Evolutionary conservation across 2,113 vertebrate genomes (phyloP).

Genomic region (Cheirogaleus medius): DNA sequence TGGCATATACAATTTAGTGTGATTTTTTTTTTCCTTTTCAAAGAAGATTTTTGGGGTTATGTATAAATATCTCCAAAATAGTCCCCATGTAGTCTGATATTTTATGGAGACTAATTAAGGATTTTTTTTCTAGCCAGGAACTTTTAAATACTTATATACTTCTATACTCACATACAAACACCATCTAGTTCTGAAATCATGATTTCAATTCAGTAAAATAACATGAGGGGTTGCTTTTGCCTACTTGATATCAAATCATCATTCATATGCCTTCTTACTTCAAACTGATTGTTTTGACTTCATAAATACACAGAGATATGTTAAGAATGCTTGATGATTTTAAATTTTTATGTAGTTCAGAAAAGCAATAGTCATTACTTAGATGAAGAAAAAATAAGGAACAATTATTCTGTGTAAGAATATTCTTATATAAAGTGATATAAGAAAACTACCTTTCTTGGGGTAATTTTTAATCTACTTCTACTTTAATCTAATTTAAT

Average conservation of each 20-base stretch:
- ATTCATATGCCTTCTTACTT: neutral
- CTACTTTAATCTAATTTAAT: neutral
- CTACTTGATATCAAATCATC: neutral
- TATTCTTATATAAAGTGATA: neutral
- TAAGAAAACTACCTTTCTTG: neutral
- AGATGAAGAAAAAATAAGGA: neutral
- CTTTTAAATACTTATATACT: neutral
- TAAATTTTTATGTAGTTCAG: neutral
- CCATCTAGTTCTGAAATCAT: neutral
- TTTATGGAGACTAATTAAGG: neutral
- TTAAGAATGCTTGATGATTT: neutral
- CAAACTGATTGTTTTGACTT: neutral
- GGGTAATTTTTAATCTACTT: neutral
- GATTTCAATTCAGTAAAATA: slow-evolving; percentile 2
- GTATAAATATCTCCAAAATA: neutral
- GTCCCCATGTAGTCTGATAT: neutral
- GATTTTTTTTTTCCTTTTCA: neutral
- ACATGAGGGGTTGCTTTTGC: neutral
- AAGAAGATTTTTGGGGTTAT: neutral
- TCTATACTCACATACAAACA: neutral
- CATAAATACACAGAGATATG: neutral
- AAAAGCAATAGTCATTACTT: neutral
- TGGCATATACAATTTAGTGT: neutral
- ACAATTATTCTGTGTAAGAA: neutral
- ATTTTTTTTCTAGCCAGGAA: neutral